Conservation (phyloP, 2,888 invertebrate genomes). For the Sesamia inferens region DNA sequence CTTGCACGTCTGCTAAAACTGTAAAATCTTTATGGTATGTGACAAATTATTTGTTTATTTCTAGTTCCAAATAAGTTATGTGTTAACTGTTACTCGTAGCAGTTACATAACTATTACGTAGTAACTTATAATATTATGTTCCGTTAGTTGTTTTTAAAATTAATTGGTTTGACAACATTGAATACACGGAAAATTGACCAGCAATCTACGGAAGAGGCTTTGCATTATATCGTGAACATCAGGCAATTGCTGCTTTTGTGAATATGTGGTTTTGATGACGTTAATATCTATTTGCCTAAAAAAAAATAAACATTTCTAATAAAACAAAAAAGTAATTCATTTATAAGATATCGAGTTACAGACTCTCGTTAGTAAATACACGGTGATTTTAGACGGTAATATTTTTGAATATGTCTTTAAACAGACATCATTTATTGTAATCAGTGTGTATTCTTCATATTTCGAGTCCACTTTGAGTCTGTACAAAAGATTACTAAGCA, state of each 20-base stretch:
- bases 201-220: constrained; percentile 22
- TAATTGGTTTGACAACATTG: constrained; percentile 34
- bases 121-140: constrained; percentile 17
- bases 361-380: constrained; percentile 9
- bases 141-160: constrained; percentile 34
- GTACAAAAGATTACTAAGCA: constrained; percentile 59
- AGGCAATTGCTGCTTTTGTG: not conserved
- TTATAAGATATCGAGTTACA: not conserved
- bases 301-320: not conserved
- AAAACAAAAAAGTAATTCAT: not conserved
- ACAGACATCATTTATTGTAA: constrained; percentile 31
- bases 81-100: constrained; percentile 35
- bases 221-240: constrained; percentile 19
- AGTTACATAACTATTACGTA: constrained; percentile 33
- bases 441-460: constrained; percentile 51
- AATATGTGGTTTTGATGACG: not conserved
- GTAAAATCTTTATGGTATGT: constrained; percentile 20
- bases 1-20: constrained; percentile 19
- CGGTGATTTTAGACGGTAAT: constrained; percentile 26
- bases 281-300: not conserved
- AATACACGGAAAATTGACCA: constrained; percentile 14
- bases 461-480: constrained; percentile 42
- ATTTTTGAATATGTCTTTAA: constrained; percentile 22
- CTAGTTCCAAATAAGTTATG: constrained; percentile 32
- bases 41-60: constrained; percentile 33